Evolutionary conservation across 2,797 vertebrate species (phyloP), one percentile per base, ranked within the genome.

Genomic region (Crocodylus rhombifer): DNA sequence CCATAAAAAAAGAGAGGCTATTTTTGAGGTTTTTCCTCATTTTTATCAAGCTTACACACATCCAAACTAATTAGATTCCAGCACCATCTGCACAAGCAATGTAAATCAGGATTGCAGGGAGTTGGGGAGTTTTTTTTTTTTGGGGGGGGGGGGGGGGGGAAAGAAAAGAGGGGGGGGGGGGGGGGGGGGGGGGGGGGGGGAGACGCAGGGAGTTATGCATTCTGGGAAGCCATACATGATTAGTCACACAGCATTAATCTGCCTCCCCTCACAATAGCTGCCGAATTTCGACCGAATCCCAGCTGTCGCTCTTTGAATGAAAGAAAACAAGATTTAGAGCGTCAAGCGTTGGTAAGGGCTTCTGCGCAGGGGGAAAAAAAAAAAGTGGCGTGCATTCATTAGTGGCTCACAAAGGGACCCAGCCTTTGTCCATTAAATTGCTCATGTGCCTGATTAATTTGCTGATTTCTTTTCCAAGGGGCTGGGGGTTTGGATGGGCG

Each of bases 191-290:
- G n/a, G n/a, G n/a, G n/a, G n/a, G n/a, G 96, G 92, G 84, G 97
- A 96, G 98, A 96, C 92, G 28, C 79, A 96, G 95, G 97, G 96
- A 95, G 95, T 95, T 96, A 96, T 97, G 97, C 98, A 98, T 99
- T 99, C 98, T 99, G 99, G 98, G 99, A 99, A 99, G 98, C 98
- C 98, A 98, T 98, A 98, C 98, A 98, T 98, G 98, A 99, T 99
- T 99, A 99, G 99, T 99, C 99, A 99, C 99, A 99, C 98, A 98
- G 98, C 99, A 99, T 99, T 99, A 99, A 99, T 99, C 98, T 98
- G 98, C 98, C 98, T 98, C 96, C 95, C 98, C 98, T 93, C 98
- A 99, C 99, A 99, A 99, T 99, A 98, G 98, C 97, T 90, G 94
- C 98, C 96, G 98, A 98, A 98, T 98, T 99, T 98, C 98, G 98